Percentiles rank a stretch among this genome's conserved stretches.
These are phyloP conservation scores for Drosophila ogumai DNA, from an alignment of 1,140 invertebrate genomes.

Conservation along the genomic window DNA sequence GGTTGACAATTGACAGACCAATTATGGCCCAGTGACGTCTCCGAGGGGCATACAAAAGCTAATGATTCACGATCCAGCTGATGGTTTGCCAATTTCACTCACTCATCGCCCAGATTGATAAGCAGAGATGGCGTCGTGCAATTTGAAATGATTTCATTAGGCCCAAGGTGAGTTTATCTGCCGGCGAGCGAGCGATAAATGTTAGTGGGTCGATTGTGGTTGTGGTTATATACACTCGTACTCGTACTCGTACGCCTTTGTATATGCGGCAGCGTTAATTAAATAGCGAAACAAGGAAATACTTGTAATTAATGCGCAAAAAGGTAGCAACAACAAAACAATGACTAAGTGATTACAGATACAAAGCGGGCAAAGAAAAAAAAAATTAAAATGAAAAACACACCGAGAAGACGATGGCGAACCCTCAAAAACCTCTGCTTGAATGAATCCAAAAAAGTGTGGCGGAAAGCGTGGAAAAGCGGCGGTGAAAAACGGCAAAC, in stretches of 20 bases:
- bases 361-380: slow-evolving; percentile 46
- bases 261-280: slow-evolving; percentile 37
- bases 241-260: not conserved
- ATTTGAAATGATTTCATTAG: slow-evolving; percentile 47
- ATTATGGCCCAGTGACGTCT: slow-evolving; percentile 39
- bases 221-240: slow-evolving; percentile 14
- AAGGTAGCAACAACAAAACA: slow-evolving; percentile 55
- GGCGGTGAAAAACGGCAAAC: slow-evolving; percentile 22
- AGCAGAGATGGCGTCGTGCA: slow-evolving; percentile 10
- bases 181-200: slow-evolving; percentile 32
- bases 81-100: slow-evolving; percentile 4
- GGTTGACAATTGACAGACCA: slow-evolving; percentile 33
- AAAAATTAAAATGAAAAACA: slow-evolving; percentile 11
- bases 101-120: slow-evolving; percentile 23
- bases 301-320: slow-evolving; percentile 72
- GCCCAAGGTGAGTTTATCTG: slow-evolving; percentile 51
- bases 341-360: slow-evolving; percentile 71
- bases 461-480: slow-evolving; percentile 62
- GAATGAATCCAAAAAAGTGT: slow-evolving; percentile 65
- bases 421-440: slow-evolving; percentile 49
- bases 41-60: not conserved
- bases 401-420: slow-evolving; percentile 23
- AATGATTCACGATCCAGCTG: slow-evolving; percentile 23
- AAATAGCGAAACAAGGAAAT: slow-evolving; percentile 63
- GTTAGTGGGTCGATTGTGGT: slow-evolving; percentile 59